Percentiles rank a stretch among this genome's conserved stretches.
These are phyloP conservation scores for Anthoscopus minutus DNA, from an alignment of 2,113 vertebrate genomes.

Conservation along the genomic window DNA sequence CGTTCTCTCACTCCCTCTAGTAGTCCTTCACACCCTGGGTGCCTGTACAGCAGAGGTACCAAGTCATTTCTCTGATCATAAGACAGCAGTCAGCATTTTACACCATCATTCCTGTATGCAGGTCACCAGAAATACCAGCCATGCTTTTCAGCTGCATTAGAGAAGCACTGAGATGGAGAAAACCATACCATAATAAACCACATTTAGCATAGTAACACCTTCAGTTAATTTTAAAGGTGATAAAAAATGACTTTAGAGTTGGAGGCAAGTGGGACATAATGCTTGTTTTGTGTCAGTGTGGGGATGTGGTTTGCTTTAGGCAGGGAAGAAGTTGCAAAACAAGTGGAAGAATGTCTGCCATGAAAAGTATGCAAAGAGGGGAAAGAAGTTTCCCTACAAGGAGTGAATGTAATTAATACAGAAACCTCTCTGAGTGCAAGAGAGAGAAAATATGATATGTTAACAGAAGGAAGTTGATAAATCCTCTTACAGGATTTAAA, in stretches of 20 bases:
- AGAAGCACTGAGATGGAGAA: background rate
- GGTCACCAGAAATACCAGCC: background rate
- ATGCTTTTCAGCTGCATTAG: background rate
- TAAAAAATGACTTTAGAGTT: background rate
- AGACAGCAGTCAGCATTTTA: background rate
- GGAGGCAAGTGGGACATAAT: background rate
- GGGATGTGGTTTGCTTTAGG: background rate
- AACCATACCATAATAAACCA: background rate
- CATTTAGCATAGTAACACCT: background rate
- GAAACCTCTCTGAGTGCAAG: background rate
- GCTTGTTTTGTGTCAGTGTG: background rate
- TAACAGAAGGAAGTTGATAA: background rate
- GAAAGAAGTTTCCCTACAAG: background rate
- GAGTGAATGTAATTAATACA: background rate
- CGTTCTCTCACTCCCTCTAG: background rate
- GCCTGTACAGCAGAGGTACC: background rate
- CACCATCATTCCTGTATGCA: background rate
- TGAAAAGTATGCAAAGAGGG: background rate
- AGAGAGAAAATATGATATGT: background rate
- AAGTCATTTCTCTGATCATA: background rate
- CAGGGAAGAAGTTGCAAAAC: background rate
- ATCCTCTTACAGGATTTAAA: background rate
- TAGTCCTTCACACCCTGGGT: background rate
- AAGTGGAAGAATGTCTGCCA: background rate
- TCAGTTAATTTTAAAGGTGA: background rate